Conservation (phyloP, 2,888 invertebrate species). For the Sphinx pinastri region DNA sequence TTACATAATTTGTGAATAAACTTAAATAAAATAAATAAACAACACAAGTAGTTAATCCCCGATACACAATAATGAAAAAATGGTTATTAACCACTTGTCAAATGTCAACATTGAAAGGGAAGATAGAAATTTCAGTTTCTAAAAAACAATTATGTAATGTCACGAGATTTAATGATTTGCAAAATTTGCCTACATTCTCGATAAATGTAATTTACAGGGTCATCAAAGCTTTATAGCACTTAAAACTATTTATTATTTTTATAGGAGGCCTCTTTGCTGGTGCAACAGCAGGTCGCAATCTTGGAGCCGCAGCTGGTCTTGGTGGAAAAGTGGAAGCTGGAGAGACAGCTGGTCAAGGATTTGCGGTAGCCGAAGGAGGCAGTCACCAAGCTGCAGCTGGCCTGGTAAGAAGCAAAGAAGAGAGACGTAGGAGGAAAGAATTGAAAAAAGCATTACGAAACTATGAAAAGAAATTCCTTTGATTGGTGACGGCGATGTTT, state of each 20-base stretch:
- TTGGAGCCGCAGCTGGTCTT: conserved; percentile 79
- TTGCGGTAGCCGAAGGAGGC: conserved; percentile 70
- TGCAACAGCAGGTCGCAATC: conserved; percentile 83
- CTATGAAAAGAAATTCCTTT: conserved; percentile 24
- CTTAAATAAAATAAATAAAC: too few species aligned
- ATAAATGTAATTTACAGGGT: too few species aligned
- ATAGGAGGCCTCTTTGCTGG: conserved; percentile 84
- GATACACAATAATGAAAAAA: too few species aligned
- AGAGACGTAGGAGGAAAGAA: conserved; percentile 53
- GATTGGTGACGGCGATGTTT: conserved; percentile 31
- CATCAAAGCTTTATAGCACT: too few species aligned
- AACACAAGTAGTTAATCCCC: too few species aligned
- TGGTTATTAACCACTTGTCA: too few species aligned
- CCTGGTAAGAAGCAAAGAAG: conserved; percentile 68
- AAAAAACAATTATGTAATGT: too few species aligned
- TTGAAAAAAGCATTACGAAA: conserved; percentile 39
- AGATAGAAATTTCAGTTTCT: too few species aligned
- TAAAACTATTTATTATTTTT: conserved; percentile 25
- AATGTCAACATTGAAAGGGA: too few species aligned
- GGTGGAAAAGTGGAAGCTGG: conserved; percentile 73
- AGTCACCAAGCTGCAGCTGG: conserved; percentile 58
- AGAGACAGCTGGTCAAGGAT: conserved; percentile 68
- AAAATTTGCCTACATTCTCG: too few species aligned
- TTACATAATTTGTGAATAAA: too few species aligned
- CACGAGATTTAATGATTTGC: too few species aligned